phyloP scores from a whole-genome alignment of 2,113 vertebrate genomes.

The Camelus bactrianus region DNA sequence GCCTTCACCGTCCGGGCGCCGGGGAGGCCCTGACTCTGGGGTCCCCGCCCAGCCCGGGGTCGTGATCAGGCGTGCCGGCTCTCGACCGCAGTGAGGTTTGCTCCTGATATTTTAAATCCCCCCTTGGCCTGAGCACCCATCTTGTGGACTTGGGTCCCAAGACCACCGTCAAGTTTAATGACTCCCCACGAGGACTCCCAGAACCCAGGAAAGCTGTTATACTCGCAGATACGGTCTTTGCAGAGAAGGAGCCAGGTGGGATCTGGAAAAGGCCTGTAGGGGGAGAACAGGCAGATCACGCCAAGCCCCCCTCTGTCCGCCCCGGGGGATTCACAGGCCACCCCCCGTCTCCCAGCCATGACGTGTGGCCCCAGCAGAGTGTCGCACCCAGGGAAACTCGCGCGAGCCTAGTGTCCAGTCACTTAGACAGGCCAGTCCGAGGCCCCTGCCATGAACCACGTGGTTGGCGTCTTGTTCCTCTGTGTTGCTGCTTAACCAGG shows the following conservation, averaged over 20 bases:
- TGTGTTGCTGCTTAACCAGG: too few relatives aligned
- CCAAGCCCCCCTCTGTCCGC: not conserved
- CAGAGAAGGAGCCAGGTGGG: not conserved
- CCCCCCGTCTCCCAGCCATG: accelerated
- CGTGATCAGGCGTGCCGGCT: accelerated
- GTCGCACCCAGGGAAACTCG: accelerated
- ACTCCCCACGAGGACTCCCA: not conserved
- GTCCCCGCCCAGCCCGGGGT: accelerated
- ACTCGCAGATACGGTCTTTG: accelerated
- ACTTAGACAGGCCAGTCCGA: too few relatives aligned
- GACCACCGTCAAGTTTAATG: not conserved
- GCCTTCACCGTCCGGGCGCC: accelerated
- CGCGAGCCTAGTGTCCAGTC: accelerated
- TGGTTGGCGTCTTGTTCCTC: too few relatives aligned
- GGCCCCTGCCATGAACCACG: accelerated
- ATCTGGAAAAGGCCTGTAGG: not conserved
- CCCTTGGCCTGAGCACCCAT: not conserved
- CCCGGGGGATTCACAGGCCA: accelerated
- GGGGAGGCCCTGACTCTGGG: accelerated
- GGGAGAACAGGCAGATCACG: accelerated
- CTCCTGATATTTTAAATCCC: not conserved
- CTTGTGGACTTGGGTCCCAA: not conserved
- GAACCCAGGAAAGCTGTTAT: not conserved
- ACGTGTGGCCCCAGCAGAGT: accelerated
- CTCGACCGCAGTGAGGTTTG: accelerated